phyloP scores from a whole-genome alignment of 2,113 vertebrate species.

The Oncorhynchus keta region DNA sequence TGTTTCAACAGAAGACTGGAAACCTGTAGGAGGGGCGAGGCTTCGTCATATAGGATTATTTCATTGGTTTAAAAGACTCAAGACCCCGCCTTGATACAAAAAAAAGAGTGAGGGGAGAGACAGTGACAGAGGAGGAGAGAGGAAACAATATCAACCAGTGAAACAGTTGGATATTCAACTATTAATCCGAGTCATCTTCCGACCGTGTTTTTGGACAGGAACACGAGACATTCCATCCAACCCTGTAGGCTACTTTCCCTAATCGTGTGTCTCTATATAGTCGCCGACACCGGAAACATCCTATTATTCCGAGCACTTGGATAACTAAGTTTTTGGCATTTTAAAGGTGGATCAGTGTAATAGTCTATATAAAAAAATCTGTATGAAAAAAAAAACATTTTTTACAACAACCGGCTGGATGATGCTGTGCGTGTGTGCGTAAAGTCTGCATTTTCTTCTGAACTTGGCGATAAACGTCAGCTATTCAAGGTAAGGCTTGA shows the following conservation, averaged over 20 bases:
- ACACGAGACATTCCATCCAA: constrained; percentile 22
- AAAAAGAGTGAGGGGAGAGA: constrained; percentile 37
- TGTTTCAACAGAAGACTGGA: constrained; percentile 58
- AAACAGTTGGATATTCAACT: constrained; percentile 60
- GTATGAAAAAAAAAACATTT: constrained; percentile 23
- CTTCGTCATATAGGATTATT: constrained; percentile 83
- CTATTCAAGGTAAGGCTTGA: constrained; percentile 66
- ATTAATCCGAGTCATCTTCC: constrained; percentile 37
- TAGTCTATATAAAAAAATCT: constrained; percentile 59
- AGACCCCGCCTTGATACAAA: constrained; percentile 87
- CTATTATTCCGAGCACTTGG: constrained; percentile 30
- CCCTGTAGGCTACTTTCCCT: constrained; percentile 8
- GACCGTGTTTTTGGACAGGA: constrained; percentile 49
- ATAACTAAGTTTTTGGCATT: constrained; percentile 60
- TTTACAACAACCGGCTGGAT: constrained; percentile 53
- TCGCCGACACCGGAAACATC: constrained; percentile 29
- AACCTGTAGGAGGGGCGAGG: constrained; percentile 64
- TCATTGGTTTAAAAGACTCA: constrained; percentile 86
- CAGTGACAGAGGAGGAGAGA: constrained; percentile 11
- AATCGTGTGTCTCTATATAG: background rate
- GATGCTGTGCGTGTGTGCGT: constrained; percentile 63
- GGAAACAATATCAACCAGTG: constrained; percentile 47
- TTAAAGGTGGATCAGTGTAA: constrained; percentile 58
- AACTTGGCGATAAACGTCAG: constrained; percentile 53
- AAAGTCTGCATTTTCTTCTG: constrained; percentile 48